These are phyloP conservation scores for Trachelus tabidus DNA, from an alignment of 2,888 invertebrate species.

Conservation along the genomic window DNA sequence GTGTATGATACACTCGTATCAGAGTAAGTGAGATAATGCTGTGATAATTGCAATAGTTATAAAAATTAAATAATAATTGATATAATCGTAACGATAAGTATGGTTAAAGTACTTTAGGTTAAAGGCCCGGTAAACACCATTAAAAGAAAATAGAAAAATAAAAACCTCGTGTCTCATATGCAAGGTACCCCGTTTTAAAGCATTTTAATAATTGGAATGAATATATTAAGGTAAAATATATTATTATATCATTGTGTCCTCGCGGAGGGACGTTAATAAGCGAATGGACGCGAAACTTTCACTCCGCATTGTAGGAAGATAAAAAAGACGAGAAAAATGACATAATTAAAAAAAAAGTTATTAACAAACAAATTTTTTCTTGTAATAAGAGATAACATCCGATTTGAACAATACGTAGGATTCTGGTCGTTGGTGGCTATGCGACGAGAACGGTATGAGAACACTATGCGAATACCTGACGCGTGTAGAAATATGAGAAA, in stretches of 20 bases:
- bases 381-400: too few species aligned
- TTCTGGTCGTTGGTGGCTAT: too few species aligned
- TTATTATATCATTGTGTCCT: constrained; percentile 54
- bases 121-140: constrained; percentile 55
- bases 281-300: neutral
- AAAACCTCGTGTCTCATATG: constrained; percentile 46
- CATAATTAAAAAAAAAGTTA: too few species aligned
- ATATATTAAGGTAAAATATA: constrained; percentile 61
- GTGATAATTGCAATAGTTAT: neutral
- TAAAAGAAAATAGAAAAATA: constrained; percentile 36
- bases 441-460: too few species aligned
- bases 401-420: too few species aligned
- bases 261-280: constrained; percentile 40
- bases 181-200: constrained; percentile 58
- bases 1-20: too few species aligned
- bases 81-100: constrained; percentile 27
- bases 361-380: too few species aligned
- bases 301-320: neutral
- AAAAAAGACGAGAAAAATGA: too few species aligned
- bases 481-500: too few species aligned
- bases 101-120: constrained; percentile 59
- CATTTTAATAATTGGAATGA: constrained; percentile 59
- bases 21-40: too few species aligned
- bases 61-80: constrained; percentile 17
- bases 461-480: too few species aligned